These are phyloP conservation scores for Metallyticus violacea DNA, from an alignment of 2,888 invertebrate species.

Conservation along the genomic window DNA sequence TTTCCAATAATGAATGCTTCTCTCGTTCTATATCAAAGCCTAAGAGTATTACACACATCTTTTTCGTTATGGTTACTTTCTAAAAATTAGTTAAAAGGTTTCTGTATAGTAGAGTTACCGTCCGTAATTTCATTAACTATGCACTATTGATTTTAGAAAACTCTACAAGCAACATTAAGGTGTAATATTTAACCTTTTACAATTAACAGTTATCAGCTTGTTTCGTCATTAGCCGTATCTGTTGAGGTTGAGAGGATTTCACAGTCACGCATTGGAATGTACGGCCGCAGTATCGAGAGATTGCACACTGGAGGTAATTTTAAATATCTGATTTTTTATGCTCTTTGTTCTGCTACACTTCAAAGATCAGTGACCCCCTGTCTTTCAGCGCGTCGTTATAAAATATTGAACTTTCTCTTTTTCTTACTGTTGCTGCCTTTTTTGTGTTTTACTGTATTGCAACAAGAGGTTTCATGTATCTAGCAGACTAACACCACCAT, in stretches of 20 bases:
- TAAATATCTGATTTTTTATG: neutral
- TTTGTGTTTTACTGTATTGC: no score
- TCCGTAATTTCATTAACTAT: neutral
- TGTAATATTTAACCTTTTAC: neutral
- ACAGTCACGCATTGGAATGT: neutral
- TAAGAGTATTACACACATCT: no score
- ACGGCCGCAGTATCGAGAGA: neutral
- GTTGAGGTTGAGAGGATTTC: neutral
- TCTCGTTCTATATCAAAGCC: no score
- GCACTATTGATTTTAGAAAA: neutral
- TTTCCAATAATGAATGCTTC: no score
- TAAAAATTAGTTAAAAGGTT: no score
- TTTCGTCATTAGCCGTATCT: neutral
- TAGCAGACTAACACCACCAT: no score
- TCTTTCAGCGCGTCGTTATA: neutral
- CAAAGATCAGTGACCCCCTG: neutral
- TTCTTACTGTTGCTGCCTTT: neutral
- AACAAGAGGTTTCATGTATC: no score
- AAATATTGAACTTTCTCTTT: neutral
- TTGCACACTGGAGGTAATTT: neutral
- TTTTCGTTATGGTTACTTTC: no score
- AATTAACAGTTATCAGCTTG: neutral
- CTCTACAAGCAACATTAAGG: neutral
- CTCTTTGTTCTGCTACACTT: neutral
- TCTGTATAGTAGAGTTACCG: no score